Base-by-base conservation (phyloP, 1,140 invertebrate species). In the Holotrichia oblita region DNA sequence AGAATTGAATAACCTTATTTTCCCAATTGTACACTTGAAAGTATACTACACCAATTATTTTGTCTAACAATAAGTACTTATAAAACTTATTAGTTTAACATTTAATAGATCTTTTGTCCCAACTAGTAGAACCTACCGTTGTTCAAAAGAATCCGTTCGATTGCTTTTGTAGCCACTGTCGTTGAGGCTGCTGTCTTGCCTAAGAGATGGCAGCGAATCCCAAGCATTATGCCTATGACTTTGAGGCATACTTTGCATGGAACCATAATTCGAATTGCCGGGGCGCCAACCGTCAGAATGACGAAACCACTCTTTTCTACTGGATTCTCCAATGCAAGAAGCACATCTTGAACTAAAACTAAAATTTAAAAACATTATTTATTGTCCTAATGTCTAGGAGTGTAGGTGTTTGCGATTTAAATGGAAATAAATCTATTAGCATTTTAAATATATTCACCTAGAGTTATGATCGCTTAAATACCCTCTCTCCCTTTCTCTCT, bases 231-330 rank as follows among this genome's bases (percentile, higher is more conserved):
- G 89, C 82, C 93, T 93, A 27, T 91, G 91, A n/a, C 83, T 83
- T 79, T 86, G 88, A 81, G 82, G 87, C 79, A 81, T 82, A 81
- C 80, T 87, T 85, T 79, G 88, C 83, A 76, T 87, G 85, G 79
- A 88, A 76, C 92, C 91, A 77, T 93, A 88, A 44, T 91, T 92
- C 14, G 92, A 93, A 84, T 92, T 93, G 40, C 93, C 93, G 0
- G 93, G 94, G 80, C 94, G 92, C 94, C 94, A 95, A 22, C 94
- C 94, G 83, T 95, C 94, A 24, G 94, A 95, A 87, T 95, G 94
- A 9, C 94, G 91, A 87, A 95, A 95, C 94, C 94, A 95, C 82
- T 95, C 94, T 77, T 93, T 93, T 20, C 94, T 90, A 61, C 94
- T 94, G 17, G 93, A 94, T 87, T 95, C 94, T 6, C 94, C 94